Base-by-base conservation (phyloP, 2,888 invertebrate genomes). In the Lasioglossum calceatum region DNA sequence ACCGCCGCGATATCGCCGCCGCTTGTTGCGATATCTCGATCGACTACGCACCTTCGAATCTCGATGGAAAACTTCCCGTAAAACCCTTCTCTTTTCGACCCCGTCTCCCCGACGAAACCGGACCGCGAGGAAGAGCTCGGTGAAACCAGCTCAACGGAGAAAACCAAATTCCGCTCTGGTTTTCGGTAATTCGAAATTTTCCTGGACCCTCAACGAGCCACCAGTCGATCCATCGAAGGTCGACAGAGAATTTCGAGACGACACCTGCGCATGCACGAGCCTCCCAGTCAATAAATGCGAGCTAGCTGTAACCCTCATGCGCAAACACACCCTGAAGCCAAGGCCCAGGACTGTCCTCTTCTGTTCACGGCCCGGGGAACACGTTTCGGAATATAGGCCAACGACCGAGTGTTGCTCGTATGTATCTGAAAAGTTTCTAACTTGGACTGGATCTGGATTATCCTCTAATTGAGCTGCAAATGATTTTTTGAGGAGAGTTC, bases 281-380 rank as follows among this genome's bases (percentile, higher is more conserved):
- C 64, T 73, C 71, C 85, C 88, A 92, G 94, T 94, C 94, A 93
- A 94, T 94, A 94, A 93, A 92, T 84, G 87, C 84, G 88, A 84
- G 86, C 90, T 87, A 91, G 91, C 86, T 86, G 85, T 81, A 91
- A 91, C 89, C 90, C 92, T 83, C 91, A 91, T 91, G 92, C 92
- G 92, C 92, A 90, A 91, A 90, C 92, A 91, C 91, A 91, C 91
- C 91, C 91, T 86, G 80, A 72, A 64, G 19, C 36, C 19, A 14
- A 42, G 4, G n/a, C 7, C 8, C 90, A 90, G 84, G 87, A 64
- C 27, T 58, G 91, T 74, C 19, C n/a, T 10, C 0, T 0, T 0
- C 16, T n/a, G n/a, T 0, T 73, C 0, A 8, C 23, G 23, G 8
- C 82, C 87, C 75, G 19, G 58, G 5, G 54, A 0, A 1, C 27